phyloP scores from a whole-genome alignment of 2,797 vertebrate genomes.

The Mionectes olivaceus region DNA sequence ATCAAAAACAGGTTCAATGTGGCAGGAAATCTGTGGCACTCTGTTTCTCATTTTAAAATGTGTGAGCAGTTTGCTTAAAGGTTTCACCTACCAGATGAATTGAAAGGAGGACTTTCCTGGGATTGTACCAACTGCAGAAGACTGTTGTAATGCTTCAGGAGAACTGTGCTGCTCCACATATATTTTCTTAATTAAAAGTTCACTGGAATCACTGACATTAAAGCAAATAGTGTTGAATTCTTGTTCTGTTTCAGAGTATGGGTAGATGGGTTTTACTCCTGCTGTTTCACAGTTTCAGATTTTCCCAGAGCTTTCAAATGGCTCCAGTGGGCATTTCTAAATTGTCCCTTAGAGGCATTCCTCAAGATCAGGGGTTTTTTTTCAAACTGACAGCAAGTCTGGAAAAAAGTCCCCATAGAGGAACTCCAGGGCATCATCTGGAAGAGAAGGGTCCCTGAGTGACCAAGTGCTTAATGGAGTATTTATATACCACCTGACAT shows the following conservation, averaged over 20 bases:
- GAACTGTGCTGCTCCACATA: background rate
- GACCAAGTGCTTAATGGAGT: background rate
- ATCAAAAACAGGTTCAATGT: conserved; percentile 21
- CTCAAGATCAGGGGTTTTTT: background rate
- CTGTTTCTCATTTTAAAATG: conserved; percentile 40
- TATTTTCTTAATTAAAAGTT: conserved; percentile 28
- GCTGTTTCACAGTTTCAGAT: background rate
- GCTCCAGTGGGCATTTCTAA: conserved; percentile 1
- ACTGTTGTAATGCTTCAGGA: background rate
- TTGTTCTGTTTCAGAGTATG: conserved; percentile 1
- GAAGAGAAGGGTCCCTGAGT: background rate
- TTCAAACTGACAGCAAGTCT: background rate
- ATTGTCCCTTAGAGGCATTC: background rate
- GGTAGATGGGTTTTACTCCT: background rate
- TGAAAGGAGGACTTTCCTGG: background rate
- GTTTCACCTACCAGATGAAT: background rate
- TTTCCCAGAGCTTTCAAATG: background rate
- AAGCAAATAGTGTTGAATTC: conserved; percentile 1
- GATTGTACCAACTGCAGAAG: background rate
- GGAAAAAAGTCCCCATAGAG: background rate
- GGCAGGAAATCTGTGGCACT: background rate
- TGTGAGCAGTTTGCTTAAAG: conserved; percentile 35
- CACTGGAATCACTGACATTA: background rate
- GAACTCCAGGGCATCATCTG: background rate
- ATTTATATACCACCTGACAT: background rate